Percentiles rank a stretch among this genome's conserved stretches.
phyloP scores from a whole-genome alignment of 2,888 invertebrate species.

The Cantharis lateralis region DNA sequence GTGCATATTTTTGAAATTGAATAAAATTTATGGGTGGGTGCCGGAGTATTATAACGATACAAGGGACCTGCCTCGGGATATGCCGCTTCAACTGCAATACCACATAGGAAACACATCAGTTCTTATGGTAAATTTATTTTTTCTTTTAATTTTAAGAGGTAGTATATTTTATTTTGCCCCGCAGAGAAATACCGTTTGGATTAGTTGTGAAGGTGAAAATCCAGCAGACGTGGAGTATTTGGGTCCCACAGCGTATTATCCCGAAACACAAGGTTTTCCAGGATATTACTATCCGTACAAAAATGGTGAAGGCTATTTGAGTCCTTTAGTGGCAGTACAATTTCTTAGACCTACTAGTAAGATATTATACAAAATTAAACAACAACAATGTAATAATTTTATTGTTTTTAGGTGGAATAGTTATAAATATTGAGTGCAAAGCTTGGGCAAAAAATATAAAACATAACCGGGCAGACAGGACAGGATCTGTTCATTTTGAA shows the following conservation, averaged over 20 bases:
- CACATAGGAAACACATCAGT: conserved; percentile 59
- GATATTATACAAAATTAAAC: not conserved
- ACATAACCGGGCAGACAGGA: conserved; percentile 64
- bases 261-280: conserved; percentile 78
- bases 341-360: conserved; percentile 81
- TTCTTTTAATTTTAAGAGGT: not conserved
- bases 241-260: conserved; percentile 81
- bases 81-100: conserved; percentile 74
- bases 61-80: conserved; percentile 68
- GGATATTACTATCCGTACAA: conserved; percentile 89
- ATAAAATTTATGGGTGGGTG: conserved; percentile 91
- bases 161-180: conserved; percentile 33
- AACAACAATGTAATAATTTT: not conserved
- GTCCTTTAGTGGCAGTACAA: conserved; percentile 86
- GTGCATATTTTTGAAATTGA: conserved; percentile 93
- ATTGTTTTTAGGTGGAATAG: conserved; percentile 58
- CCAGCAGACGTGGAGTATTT: conserved; percentile 91
- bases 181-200: conserved; percentile 83
- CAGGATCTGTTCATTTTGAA: conserved; percentile 71
- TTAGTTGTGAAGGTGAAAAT: conserved; percentile 93
- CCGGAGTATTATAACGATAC: conserved; percentile 82
- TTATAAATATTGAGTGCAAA: conserved; percentile 67
- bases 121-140: conserved; percentile 9
- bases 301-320: conserved; percentile 85
- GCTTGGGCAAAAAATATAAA: conserved; percentile 68